Conservation (phyloP, 2,113 vertebrate species). For the Halichoerus grypus region DNA sequence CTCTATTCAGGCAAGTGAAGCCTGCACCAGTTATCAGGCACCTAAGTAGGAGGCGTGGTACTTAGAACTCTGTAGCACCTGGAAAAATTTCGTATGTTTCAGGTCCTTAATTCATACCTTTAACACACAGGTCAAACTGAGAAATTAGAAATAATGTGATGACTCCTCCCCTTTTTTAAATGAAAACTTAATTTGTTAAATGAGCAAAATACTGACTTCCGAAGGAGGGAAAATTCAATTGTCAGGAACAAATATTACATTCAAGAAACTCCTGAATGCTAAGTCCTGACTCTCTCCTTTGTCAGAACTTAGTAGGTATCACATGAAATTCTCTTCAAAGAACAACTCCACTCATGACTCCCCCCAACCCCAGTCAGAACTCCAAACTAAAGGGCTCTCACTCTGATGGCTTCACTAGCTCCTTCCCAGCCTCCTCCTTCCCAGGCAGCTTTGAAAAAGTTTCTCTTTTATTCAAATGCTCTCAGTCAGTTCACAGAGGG, state of each 20-base stretch:
- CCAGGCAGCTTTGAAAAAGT: not conserved
- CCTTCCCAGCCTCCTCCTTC: not conserved
- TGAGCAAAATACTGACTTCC: constrained; percentile 19
- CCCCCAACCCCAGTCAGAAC: not conserved
- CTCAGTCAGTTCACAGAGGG: not conserved
- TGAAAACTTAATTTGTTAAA: constrained; percentile 34
- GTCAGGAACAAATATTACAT: constrained; percentile 40
- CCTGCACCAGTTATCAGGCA: not conserved
- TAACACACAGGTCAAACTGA: not conserved
- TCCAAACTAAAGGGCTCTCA: constrained; percentile 4
- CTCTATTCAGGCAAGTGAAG: not conserved
- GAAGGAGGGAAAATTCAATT: constrained; percentile 33
- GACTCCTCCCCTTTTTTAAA: not conserved
- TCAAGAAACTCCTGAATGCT: constrained; percentile 24
- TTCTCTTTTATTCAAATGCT: constrained; percentile 41
- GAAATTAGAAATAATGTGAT: constrained; percentile 19
- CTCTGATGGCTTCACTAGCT: not conserved
- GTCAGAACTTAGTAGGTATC: not conserved
- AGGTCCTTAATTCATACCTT: not conserved
- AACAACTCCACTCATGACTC: constrained; percentile 29
- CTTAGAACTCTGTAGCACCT: not conserved
- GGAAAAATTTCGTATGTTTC: not conserved
- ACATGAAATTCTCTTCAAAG: constrained; percentile 10
- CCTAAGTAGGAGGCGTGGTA: not conserved
- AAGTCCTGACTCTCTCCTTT: constrained; percentile 52